These are phyloP conservation scores for Drosophila takahashii DNA, from an alignment of 1,140 invertebrate species.

Conservation along the genomic window DNA sequence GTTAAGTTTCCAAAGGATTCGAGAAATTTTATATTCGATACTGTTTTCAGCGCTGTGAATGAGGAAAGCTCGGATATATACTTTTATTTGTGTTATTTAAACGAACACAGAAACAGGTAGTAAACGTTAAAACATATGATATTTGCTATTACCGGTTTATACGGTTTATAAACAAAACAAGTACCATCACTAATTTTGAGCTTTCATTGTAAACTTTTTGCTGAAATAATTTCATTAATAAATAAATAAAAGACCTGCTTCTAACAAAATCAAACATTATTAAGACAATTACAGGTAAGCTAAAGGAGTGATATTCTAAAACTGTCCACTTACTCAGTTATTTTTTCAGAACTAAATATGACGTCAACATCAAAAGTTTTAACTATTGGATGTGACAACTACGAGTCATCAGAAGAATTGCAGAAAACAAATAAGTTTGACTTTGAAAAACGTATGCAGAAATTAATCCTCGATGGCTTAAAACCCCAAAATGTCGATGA, in stretches of 20 bases:
- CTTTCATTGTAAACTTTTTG: conserved; percentile 4
- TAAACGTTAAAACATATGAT: neutral
- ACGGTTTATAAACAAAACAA: conserved; percentile 3
- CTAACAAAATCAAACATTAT: neutral
- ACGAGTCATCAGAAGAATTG: neutral
- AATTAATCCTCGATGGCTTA: conserved; percentile 6
- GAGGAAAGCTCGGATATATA: conserved; percentile 4
- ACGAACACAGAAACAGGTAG: neutral
- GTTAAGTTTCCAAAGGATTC: conserved; percentile 8
- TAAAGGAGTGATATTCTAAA: neutral
- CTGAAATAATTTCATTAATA: conserved; percentile 8
- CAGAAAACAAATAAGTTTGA: conserved; percentile 1
- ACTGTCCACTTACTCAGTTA: neutral
- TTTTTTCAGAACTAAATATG: conserved; percentile 9
- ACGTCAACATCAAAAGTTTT: neutral
- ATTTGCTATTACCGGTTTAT: conserved; percentile 1
- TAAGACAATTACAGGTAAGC: neutral
- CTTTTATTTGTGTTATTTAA: conserved; percentile 15
- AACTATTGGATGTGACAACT: neutral
- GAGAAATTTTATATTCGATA: neutral
- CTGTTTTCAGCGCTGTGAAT: neutral
- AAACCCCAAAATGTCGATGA: neutral
- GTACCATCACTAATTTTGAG: conserved; percentile 1
- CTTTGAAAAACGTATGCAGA: conserved; percentile 12
- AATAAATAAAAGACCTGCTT: neutral